These are phyloP conservation scores for Ariopsis seemanni DNA, from an alignment of 2,113 vertebrate genomes.

Conservation along the genomic window DNA sequence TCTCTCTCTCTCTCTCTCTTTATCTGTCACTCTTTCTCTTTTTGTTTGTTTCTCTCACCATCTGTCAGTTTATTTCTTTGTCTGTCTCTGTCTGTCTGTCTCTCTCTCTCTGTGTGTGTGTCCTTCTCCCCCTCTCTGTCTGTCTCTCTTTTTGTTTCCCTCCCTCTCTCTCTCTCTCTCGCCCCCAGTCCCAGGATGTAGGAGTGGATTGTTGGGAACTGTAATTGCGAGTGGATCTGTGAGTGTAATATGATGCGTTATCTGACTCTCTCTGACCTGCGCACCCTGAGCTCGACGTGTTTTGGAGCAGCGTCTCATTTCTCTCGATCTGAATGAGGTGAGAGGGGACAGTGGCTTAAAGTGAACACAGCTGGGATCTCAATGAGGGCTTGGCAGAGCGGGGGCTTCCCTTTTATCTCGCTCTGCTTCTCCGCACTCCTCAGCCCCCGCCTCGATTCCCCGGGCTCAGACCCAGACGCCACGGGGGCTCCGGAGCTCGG, in stretches of 20 bases:
- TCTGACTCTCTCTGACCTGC: not conserved
- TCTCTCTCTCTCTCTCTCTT: not conserved
- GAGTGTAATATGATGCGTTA: constrained; percentile 13
- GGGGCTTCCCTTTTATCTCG: constrained; percentile 19
- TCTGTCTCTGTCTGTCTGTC: not conserved
- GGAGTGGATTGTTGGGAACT: not conserved
- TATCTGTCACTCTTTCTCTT: not conserved
- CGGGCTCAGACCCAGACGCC: not conserved
- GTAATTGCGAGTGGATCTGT: constrained; percentile 3
- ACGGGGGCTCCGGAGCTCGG: not conserved
- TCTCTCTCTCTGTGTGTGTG: not conserved
- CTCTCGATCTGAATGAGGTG: constrained; percentile 5
- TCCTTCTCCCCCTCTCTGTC: not conserved
- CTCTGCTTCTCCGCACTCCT: not conserved
- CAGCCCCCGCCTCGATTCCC: not conserved
- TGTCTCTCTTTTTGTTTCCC: not conserved
- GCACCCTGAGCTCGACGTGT: not conserved
- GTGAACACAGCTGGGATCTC: constrained; percentile 42
- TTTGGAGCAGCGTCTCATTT: not conserved
- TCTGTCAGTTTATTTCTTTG: not conserved
- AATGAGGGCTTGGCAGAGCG: constrained; percentile 15
- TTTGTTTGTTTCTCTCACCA: not conserved
- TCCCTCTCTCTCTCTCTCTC: not conserved
- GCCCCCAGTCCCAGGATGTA: not conserved
- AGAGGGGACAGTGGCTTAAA: constrained; percentile 6